Percentiles rank a stretch among this genome's conserved stretches.
Conservation (phyloP, 2,888 invertebrate genomes). For the Physocephala rufipes region DNA sequence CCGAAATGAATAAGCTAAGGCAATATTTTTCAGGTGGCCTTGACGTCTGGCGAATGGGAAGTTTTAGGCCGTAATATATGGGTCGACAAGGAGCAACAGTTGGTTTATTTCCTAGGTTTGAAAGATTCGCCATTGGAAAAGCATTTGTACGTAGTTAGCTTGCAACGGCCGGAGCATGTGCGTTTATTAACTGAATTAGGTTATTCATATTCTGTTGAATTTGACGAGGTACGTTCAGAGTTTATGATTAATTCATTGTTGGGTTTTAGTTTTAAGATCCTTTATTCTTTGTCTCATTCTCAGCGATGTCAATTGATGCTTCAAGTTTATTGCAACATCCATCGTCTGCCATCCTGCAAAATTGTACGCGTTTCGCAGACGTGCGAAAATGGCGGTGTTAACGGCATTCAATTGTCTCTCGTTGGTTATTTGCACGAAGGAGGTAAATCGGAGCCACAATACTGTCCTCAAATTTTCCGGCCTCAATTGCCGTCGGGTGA, state of each 20-base stretch:
- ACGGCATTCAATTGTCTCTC: conserved; percentile 74
- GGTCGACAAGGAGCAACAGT: conserved; percentile 80
- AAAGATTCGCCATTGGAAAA: conserved; percentile 92
- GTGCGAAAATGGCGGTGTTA: conserved; percentile 72
- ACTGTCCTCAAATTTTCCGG: conserved; percentile 78
- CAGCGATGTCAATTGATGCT: conserved; percentile 84
- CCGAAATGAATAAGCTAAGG: not conserved
- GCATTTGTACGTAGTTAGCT: conserved; percentile 87
- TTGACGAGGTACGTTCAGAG: conserved; percentile 72
- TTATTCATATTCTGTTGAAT: conserved; percentile 84
- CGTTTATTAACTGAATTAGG: conserved; percentile 83
- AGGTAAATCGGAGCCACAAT: conserved; percentile 69
- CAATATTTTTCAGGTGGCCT: conserved; percentile 67
- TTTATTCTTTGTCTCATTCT: conserved; percentile 37
- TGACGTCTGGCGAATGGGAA: conserved; percentile 95
- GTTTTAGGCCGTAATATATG: conserved; percentile 86
- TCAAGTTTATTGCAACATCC: conserved; percentile 84
- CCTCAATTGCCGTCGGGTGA: conserved; percentile 77
- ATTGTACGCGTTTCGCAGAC: conserved; percentile 77
- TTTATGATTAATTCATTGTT: too few species aligned
- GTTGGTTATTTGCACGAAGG: conserved; percentile 78
- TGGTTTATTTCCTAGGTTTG: conserved; percentile 91
- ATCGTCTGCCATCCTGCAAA: conserved; percentile 80
- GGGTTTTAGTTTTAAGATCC: not conserved
- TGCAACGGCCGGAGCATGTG: conserved; percentile 76